These are phyloP conservation scores for Xenops minutus DNA, from an alignment of 2,797 vertebrate genomes.

Conservation along the genomic window DNA sequence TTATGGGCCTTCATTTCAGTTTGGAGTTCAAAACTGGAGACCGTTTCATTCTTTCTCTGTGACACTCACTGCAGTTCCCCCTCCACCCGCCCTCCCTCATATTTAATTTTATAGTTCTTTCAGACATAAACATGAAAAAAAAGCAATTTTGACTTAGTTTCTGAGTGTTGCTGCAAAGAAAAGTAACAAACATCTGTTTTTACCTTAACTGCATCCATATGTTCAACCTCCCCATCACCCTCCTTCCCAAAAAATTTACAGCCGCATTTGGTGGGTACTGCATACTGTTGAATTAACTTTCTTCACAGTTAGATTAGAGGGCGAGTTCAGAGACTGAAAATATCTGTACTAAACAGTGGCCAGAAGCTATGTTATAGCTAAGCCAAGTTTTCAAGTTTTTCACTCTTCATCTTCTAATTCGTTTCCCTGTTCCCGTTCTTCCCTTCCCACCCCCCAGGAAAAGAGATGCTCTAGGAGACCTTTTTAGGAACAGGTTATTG, in stretches of 20 bases:
- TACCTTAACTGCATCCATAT: conserved; percentile 79
- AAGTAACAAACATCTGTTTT: conserved; percentile 76
- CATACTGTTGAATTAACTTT: conserved; percentile 68
- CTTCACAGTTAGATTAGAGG: conserved; percentile 67
- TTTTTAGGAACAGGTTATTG: background rate
- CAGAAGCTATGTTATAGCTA: conserved; percentile 19
- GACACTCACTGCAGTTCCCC: conserved; percentile 60
- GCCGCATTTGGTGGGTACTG: conserved; percentile 62
- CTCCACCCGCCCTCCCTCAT: conserved; percentile 43
- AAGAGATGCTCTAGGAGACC: background rate
- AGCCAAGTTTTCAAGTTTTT: conserved; percentile 4
- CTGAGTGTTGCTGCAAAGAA: conserved; percentile 74
- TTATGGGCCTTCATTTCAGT: conserved; percentile 19
- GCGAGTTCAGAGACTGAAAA: conserved; percentile 44
- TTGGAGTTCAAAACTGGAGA: conserved; percentile 39
- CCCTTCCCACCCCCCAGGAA: background rate
- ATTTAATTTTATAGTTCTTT: conserved; percentile 74
- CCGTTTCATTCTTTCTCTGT: conserved; percentile 42
- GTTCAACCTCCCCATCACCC: conserved; percentile 70
- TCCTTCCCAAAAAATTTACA: conserved; percentile 71
- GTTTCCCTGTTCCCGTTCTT: background rate
- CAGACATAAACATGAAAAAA: conserved; percentile 72
- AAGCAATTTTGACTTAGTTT: conserved; percentile 75
- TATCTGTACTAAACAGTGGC: conserved; percentile 7
- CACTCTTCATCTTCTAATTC: background rate